Percentiles rank a stretch among this genome's conserved stretches.
phyloP scores from a whole-genome alignment of 2,113 vertebrate species.

The Corynorhinus townsendii region DNA sequence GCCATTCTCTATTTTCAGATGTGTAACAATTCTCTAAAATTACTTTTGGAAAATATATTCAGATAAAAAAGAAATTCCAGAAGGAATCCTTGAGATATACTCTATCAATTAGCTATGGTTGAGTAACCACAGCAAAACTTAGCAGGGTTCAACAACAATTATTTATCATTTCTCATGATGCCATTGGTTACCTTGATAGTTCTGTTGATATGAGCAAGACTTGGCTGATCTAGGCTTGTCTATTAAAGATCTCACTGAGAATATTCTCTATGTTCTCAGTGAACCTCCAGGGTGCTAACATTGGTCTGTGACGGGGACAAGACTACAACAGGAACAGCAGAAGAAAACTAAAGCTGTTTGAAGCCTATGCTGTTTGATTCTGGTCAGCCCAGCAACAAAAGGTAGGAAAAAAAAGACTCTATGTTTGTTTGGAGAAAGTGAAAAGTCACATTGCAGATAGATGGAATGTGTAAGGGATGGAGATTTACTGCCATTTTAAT shows the following conservation, averaged over 20 bases:
- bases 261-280: background rate
- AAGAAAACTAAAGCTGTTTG: background rate
- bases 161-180: background rate
- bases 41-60: background rate
- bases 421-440: background rate
- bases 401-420: background rate
- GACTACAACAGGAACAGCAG: background rate
- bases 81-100: background rate
- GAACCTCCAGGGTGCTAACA: background rate
- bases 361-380: background rate
- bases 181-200: background rate
- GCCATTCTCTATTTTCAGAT: background rate
- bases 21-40: background rate
- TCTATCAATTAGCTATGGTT: background rate
- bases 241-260: background rate
- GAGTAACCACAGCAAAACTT: background rate
- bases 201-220: background rate
- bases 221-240: background rate
- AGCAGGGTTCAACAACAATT: background rate
- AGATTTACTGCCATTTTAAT: background rate
- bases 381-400: background rate
- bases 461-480: background rate
- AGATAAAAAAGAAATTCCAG: background rate
- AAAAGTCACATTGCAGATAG: background rate
- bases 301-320: background rate